Evolutionary conservation across 2,797 vertebrate species (phyloP), one percentile per base, ranked within the genome.

Genomic region (Astyanax mexicanus): DNA sequence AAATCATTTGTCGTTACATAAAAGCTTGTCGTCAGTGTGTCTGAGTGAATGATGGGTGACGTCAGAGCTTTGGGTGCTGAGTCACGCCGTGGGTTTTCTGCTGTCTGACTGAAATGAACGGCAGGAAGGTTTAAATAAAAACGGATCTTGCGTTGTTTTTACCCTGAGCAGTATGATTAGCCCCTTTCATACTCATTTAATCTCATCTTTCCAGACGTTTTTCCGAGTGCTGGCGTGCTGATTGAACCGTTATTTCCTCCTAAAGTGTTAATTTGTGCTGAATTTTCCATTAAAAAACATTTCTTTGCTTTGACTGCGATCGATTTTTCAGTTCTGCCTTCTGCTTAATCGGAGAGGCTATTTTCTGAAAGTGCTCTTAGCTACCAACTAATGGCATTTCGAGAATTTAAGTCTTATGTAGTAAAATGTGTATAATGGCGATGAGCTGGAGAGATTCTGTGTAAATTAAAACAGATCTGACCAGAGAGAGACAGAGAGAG

Each of bases 401-500:
- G 32, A 12, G 64, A 65, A n/a, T 60, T 65, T 25, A 57, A 66
- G 51, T 35, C 42, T 40, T 69, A 54, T 60, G 17, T 21, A 52
- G 62, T 23, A 61, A 69, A 79, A 52, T 54, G 29, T 66, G n/a
- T 32, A 51, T 82, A 44, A 75, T 37, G 70, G 15, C 70, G 66
- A 7, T 8, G 19, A 37, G 67, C 80, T 85, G 65, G 45, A 47
- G 69, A 45, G 68, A 80, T 74, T 80, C 58, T 58, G 72, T 73
- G 52, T 74, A 19, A 11, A 80, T 72, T 80, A 79, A 54, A 23
- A 58, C 23, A 13, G 71, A 8, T 19, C 45, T 75, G 57, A 77
- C 67, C 25, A 1, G 40, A n/a, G n/a, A n/a, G n/a, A n/a, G n/a
- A n/a, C n/a, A n/a, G n/a, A n/a, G n/a, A n/a, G n/a, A n/a, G n/a